Conservation (phyloP, 1,140 invertebrate species). For the Drosophila obscura region DNA sequence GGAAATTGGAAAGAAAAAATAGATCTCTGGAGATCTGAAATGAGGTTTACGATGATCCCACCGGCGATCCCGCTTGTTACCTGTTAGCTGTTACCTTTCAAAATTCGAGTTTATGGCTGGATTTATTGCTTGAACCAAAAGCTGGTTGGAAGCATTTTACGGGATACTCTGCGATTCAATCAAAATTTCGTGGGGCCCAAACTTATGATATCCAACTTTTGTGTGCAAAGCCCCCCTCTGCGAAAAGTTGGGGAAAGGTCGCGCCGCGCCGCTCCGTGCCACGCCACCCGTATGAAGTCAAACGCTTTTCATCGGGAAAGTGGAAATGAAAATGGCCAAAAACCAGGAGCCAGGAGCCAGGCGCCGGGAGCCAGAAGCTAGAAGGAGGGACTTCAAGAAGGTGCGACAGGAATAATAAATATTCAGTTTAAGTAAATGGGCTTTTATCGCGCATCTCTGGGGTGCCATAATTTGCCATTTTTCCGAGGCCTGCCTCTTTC, state of each 20-base stretch:
- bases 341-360: constrained; percentile 36
- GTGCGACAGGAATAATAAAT: constrained; percentile 80
- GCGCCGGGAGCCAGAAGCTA: constrained; percentile 27
- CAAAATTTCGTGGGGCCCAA: constrained; percentile 59
- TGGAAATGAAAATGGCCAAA: constrained; percentile 49
- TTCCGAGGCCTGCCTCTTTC: constrained; percentile 57
- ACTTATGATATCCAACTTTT: constrained; percentile 63
- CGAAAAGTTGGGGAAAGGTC: too few relatives aligned
- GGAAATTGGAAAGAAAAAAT: too few relatives aligned
- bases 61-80: too few relatives aligned
- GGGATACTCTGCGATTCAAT: constrained; percentile 64
- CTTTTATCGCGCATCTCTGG: constrained; percentile 81
- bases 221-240: background rate
- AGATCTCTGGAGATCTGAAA: too few relatives aligned
- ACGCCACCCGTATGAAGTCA: constrained; percentile 47
- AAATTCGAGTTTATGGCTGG: too few relatives aligned
- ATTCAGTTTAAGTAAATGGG: constrained; percentile 82
- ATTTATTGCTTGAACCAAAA: too few relatives aligned
- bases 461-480: constrained; percentile 82
- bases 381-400: constrained; percentile 6
- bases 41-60: too few relatives aligned
- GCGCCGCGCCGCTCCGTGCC: background rate
- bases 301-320: constrained; percentile 68
- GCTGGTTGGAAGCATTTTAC: background rate
- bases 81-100: too few relatives aligned